phyloP scores from a whole-genome alignment of 2,113 vertebrate genomes.

The Suricata suricatta region DNA sequence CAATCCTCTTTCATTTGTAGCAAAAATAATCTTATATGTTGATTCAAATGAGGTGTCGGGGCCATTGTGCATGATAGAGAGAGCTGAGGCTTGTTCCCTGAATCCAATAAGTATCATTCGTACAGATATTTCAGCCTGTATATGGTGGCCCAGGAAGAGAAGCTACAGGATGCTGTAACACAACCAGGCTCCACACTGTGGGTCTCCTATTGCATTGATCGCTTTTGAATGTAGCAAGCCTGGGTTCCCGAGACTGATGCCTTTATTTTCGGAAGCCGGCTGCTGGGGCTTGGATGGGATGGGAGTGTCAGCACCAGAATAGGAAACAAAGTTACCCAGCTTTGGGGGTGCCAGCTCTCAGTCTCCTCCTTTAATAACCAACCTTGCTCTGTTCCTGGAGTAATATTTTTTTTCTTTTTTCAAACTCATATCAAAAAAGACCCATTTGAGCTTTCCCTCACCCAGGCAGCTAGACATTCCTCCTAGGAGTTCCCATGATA shows the following conservation, averaged over 20 bases:
- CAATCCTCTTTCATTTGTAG: not conserved
- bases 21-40: not conserved
- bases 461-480: not conserved
- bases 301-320: not conserved
- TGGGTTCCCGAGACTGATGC: not conserved
- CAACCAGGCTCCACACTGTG: too few species aligned
- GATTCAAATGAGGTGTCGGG: not conserved
- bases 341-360: not conserved
- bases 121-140: not conserved
- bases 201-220: not conserved
- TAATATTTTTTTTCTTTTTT: too few species aligned
- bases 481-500: not conserved
- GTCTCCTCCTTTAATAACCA: not conserved
- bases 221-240: not conserved
- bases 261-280: not conserved
- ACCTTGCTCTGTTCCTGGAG: not conserved
- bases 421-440: not conserved
- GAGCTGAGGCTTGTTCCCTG: not conserved
- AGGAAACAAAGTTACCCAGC: not conserved
- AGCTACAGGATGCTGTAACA: not conserved
- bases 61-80: not conserved
- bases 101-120: not conserved
- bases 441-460: not conserved
- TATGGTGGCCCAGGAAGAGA: not conserved
- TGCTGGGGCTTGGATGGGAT: not conserved